Base-by-base conservation (phyloP, 2,113 vertebrate species). In the Puntigrus tetrazona region DNA sequence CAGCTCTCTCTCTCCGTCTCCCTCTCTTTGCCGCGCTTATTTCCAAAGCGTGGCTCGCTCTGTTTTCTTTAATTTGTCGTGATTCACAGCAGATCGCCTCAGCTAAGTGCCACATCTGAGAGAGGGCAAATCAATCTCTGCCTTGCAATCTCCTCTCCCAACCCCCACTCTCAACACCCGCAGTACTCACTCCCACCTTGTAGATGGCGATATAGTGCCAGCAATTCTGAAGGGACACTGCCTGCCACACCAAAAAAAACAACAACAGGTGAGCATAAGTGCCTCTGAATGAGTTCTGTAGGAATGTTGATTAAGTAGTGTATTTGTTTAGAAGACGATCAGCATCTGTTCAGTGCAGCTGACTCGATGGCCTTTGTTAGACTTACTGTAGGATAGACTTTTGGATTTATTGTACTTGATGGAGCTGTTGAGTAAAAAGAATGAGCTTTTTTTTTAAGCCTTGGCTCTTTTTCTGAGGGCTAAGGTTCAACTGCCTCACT, bases 191-290 rank as follows among this genome's bases (percentile, higher is more conserved):
- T 52, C 83, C 34, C 78, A 85, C 85, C 91, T 84, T 87, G 87
- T 93, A 94, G 94, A 93, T 94, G 94, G 94, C 92, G 88, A 93
- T 89, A 92, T 86, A 91, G 88, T 90, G 93, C 87, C 90, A 90
- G 88, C 55, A 78, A 91, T 90, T 91, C 31, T 89, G 83, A 76
- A 38, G 1, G 27, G 43, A 63, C 59, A 65, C 31, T 78, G 57
- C n/a, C 52, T 16, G 52, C 22, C n/a, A 31, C 38, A 82, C 38
- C 52, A n/a, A 55, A 38, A 81, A 87, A 87, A 61, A 85, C 4
- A 65, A 20, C 10, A 22, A 67, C 63, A 50, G 79, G 29, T 83
- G 45, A 57, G 47, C 9, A n/a, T 52, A 29, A 81, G 27, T 59
- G 31, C 57, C 20, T 29, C 14, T 63, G 63, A 2, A 41, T 69